phyloP scores from a whole-genome alignment of 2,797 vertebrate species.

The Falco cherrug region DNA sequence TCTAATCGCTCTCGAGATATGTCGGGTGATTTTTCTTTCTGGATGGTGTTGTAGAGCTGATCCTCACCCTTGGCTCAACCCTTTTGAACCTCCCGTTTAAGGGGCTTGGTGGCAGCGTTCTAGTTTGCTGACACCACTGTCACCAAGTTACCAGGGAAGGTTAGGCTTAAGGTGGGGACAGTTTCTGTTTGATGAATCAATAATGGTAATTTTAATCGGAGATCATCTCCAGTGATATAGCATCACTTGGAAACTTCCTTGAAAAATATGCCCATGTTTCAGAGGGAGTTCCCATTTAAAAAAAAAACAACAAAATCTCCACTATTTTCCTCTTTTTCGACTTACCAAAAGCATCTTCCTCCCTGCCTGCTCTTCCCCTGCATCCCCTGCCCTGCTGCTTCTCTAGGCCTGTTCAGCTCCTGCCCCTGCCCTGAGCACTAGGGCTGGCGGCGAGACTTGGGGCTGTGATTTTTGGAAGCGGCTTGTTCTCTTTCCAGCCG shows the following conservation, averaged over 20 bases:
- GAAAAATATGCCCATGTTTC: rapidly evolving
- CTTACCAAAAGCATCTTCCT: background rate
- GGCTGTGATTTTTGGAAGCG: background rate
- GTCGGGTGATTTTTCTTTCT: slow-evolving; percentile 17
- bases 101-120: background rate
- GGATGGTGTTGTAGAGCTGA: slow-evolving; percentile 22
- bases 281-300: background rate
- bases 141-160: background rate
- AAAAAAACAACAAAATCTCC: background rate
- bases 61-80: background rate
- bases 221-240: background rate
- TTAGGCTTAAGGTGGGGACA: background rate
- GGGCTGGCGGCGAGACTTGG: background rate
- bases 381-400: background rate
- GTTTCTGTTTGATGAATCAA: background rate
- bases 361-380: background rate
- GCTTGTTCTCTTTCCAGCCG: background rate
- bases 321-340: background rate
- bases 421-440: background rate
- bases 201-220: background rate
- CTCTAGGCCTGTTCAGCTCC: background rate
- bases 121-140: background rate
- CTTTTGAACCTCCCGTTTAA: background rate
- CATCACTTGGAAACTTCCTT: background rate
- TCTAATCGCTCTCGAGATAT: slow-evolving; percentile 41